Base-by-base conservation (phyloP, 2,888 invertebrate genomes). In the Lagria hirta region DNA sequence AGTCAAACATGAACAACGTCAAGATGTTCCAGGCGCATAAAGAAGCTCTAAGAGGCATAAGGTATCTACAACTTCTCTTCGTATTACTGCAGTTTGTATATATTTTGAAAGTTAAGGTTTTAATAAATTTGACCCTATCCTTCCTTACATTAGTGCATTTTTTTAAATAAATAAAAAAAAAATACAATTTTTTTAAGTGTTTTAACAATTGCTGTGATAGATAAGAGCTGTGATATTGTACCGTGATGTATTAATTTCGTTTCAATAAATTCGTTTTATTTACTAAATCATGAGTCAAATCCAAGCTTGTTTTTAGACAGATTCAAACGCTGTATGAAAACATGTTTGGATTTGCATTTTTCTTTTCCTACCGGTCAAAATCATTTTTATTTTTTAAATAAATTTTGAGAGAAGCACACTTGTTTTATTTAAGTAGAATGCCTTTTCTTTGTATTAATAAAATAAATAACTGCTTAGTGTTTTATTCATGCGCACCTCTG, bases 1-100 rank as follows among this genome's bases (percentile, higher is more conserved):
- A 99, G 79, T 94, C 96, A 61, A 99, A 99, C 75, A 99, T 99
- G 99, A 99, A 99, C 79, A 99, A 99, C 77, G 99, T 99, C 43
- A 98, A 99, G 82, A 98, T 99, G 96, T 99, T 95, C 79, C 98
- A 98, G 76, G 99, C 98, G 42, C 99, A 99, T 75, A 98, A 99
- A 83, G 99, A 99, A 80, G 93, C 99, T 55, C 88, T 99, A 62
- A 84, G 99, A 74, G 97, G 97, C 76, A 88, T 99, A 80, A 91
- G 91, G 92, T 93, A 86, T 79, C 71, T 71, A 70, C 71, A 70
- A 67, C 67, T 70, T 68, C 64, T 67, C 66, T 71, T 49, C 66
- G 68, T 65, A 62, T 61, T 66, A 59, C 58, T 66, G 56, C 51
- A 57, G 60, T 58, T 65, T 69, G 68, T 70, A 69, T 30, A 38